phyloP scores from a whole-genome alignment of 2,797 vertebrate species.

The Fundulus diaphanus region DNA sequence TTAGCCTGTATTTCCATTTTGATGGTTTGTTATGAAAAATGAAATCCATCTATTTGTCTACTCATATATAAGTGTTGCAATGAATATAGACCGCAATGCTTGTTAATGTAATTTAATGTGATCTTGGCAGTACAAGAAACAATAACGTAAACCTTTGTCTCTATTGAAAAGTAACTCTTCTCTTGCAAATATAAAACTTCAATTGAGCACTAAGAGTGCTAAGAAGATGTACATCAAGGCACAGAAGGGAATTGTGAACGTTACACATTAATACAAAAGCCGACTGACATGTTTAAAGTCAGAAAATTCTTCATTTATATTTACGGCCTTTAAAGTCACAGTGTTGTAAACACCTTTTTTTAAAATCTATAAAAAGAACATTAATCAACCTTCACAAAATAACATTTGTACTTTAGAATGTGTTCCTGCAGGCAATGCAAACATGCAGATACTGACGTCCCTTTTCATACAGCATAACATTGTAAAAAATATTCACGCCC shows the following conservation, averaged over 20 bases:
- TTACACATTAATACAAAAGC: no score
- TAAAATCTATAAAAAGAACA: no score
- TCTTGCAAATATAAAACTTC: neutral
- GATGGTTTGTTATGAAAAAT: constrained; percentile 58
- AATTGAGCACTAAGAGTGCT: neutral
- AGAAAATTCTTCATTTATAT: neutral
- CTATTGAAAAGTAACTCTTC: neutral
- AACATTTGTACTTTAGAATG: no score
- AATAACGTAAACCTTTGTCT: neutral
- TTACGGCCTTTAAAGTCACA: neutral
- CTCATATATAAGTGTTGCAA: neutral
- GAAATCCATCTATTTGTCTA: constrained; percentile 51
- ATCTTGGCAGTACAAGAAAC: constrained; percentile 22
- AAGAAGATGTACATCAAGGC: neutral
- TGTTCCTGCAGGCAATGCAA: no score
- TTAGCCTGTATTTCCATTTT: constrained; percentile 51
- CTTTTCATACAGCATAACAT: no score
- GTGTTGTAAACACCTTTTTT: neutral
- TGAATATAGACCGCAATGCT: constrained; percentile 1
- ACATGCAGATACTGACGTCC: no score
- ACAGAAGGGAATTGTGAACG: neutral
- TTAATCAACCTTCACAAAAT: no score
- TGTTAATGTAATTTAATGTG: constrained; percentile 22
- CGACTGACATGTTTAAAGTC: neutral
- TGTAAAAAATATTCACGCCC: no score